Percentiles rank a stretch among this genome's conserved stretches.
Evolutionary conservation across 2,113 vertebrate genomes (phyloP).

Genomic region (Myrmecobius fasciatus): DNA sequence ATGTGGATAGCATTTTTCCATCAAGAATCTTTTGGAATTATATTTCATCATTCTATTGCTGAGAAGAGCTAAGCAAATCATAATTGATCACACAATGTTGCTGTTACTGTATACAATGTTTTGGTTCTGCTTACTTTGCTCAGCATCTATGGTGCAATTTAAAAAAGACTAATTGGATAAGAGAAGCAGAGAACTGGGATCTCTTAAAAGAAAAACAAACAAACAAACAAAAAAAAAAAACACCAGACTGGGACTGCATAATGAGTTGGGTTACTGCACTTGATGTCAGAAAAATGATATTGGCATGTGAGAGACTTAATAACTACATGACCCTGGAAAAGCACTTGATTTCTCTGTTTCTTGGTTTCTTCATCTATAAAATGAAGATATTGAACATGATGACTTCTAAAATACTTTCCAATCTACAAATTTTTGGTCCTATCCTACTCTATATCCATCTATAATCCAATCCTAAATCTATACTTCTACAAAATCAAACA

Average conservation of each 20-base stretch:
- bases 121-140: background rate
- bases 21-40: background rate
- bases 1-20: background rate
- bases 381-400: background rate
- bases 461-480: background rate
- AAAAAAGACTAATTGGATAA: background rate
- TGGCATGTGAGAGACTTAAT: background rate
- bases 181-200: background rate
- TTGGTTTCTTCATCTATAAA: background rate
- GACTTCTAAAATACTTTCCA: background rate
- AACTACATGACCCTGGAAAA: background rate
- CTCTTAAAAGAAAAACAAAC: background rate
- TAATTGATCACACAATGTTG: background rate
- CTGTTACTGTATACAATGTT: background rate
- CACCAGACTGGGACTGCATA: background rate
- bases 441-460: too few species aligned
- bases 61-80: too few species aligned
- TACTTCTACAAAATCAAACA: background rate
- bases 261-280: background rate
- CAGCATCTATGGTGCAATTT: background rate
- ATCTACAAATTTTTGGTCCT: too few species aligned
- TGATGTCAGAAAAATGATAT: background rate
- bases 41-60: background rate
- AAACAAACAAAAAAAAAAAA: too few species aligned
- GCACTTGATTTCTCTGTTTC: background rate